Percentiles rank a stretch among this genome's conserved stretches.
Evolutionary conservation across 2,797 vertebrate species (phyloP).

Genomic region (Tenualosa thibaudeaui): DNA sequence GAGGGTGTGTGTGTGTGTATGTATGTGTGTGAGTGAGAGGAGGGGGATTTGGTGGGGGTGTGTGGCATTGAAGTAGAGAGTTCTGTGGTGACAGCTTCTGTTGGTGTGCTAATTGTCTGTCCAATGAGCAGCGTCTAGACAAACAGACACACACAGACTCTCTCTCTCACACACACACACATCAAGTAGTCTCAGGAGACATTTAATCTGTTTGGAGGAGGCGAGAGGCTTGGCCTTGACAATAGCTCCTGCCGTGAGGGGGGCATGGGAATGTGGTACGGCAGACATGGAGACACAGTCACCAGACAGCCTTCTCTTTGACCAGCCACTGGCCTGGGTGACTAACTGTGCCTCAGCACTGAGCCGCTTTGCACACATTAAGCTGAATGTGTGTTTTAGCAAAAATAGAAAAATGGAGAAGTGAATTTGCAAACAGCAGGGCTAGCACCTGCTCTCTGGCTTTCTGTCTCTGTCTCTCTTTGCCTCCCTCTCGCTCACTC

Average conservation of each 20-base stretch:
- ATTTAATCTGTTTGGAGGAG: background rate
- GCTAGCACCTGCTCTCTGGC: background rate
- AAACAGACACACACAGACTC: constrained; percentile 38
- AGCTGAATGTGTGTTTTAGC: background rate
- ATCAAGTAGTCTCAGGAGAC: background rate
- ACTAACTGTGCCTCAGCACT: no score
- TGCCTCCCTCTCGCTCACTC: background rate
- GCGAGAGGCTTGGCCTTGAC: background rate
- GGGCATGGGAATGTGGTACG: background rate
- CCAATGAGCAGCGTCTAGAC: constrained; percentile 40
- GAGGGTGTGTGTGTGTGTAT: no score
- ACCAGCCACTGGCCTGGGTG: background rate
- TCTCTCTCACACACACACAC: background rate
- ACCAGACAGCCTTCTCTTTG: background rate
- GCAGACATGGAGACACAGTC: background rate
- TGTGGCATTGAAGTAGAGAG: no score
- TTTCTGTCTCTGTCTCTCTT: background rate
- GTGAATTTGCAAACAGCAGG: background rate
- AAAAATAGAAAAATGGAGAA: background rate
- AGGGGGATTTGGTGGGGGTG: background rate
- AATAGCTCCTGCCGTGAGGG: background rate
- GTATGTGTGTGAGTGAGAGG: constrained; percentile 6
- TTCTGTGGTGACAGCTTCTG: constrained; percentile 29
- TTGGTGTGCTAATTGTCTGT: constrained; percentile 55
- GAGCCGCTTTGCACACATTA: no score